Evolutionary conservation across 2,113 vertebrate genomes (phyloP).

Genomic region (Dromaius novaehollandiae): DNA sequence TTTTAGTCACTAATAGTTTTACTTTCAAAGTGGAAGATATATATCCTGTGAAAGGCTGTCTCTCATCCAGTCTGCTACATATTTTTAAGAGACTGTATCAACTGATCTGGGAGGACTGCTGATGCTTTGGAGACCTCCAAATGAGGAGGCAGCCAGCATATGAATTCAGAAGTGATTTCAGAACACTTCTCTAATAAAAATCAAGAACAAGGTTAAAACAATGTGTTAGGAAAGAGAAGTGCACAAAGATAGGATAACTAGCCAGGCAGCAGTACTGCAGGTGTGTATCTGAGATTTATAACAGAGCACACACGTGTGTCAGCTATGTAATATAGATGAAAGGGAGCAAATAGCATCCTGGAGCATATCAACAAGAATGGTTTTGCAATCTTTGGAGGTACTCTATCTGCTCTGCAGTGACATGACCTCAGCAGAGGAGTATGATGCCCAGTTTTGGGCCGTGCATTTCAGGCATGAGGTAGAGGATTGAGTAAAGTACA

Average conservation of each 20-base stretch:
- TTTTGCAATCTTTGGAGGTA: neutral
- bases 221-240: neutral
- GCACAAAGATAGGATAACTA: neutral
- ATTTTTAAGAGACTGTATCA: neutral
- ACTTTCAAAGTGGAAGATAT: neutral
- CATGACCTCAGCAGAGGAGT: neutral
- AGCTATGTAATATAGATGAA: neutral
- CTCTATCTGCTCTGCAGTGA: neutral
- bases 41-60: neutral
- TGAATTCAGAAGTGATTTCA: neutral
- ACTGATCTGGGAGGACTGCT: neutral
- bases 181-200: neutral
- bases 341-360: neutral
- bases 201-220: neutral
- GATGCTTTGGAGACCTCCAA: neutral
- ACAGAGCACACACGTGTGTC: neutral
- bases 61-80: neutral
- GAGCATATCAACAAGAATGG: neutral
- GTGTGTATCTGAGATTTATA: neutral
- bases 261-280: neutral
- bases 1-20: neutral
- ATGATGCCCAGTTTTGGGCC: neutral
- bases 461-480: neutral
- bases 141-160: too few species aligned
- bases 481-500: neutral